Evolutionary conservation across 2,888 invertebrate genomes (phyloP).

Genomic region (Morinoia aosen): DNA sequence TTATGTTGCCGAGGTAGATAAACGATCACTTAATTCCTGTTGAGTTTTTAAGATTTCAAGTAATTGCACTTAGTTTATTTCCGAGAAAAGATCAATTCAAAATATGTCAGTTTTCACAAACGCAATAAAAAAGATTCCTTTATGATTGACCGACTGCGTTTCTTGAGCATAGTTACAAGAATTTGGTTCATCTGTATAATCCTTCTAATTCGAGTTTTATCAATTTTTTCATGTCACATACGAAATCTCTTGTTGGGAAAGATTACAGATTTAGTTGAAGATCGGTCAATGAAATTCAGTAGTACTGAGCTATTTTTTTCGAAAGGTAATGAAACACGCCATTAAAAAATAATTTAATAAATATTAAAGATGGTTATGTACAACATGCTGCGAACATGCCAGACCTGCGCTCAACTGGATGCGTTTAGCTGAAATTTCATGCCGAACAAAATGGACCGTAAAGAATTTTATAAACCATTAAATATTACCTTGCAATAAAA

Average conservation of each 20-base stretch:
- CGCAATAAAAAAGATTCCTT: too few species aligned
- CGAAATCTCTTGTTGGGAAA: background rate
- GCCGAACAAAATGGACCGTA: background rate
- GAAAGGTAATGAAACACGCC: background rate
- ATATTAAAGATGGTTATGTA: background rate
- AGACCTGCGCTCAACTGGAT: background rate
- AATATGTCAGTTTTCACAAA: too few species aligned
- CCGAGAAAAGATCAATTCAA: too few species aligned
- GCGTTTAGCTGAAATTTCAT: background rate
- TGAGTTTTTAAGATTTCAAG: too few species aligned
- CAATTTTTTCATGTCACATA: too few species aligned
- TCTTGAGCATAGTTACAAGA: too few species aligned
- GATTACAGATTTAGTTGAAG: background rate
- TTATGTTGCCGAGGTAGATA: background rate
- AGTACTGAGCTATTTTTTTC: background rate
- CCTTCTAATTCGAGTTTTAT: too few species aligned
- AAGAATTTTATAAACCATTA: too few species aligned
- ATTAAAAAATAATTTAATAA: constrained; percentile 4
- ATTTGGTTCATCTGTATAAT: too few species aligned
- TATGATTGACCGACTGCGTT: too few species aligned
- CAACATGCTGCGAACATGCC: background rate
- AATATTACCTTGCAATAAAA: too few species aligned
- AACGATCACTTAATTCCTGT: background rate
- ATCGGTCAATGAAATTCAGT: background rate
- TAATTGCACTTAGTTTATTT: too few species aligned